Evolutionary conservation across 2,888 invertebrate species (phyloP), one percentile per base, ranked within the genome.

Genomic region (Teleogryllus oceanicus): DNA sequence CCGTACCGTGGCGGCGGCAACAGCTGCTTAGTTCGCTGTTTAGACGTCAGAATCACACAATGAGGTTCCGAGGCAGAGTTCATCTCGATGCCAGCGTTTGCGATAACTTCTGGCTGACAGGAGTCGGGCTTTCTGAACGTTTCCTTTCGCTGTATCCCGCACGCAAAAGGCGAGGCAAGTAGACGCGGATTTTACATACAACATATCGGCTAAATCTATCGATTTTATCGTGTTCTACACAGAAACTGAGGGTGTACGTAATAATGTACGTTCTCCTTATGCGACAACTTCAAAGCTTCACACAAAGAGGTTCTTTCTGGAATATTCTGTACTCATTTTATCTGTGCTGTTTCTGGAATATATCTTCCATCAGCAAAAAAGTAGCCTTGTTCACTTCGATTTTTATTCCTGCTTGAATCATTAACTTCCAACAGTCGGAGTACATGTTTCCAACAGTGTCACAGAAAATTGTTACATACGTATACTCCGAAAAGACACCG

Each of bases 61-160:
- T 62, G 62, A 62, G 62, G 62, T n/a, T 62, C 16, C 62, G 62
- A 62, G n/a, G 62, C 62, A 62, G 62, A 62, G 62, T 62, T 62
- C 62, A 62, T 62, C 62, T 62, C 62, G 62, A 62, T 62, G 62
- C 62, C 62, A 13, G n/a, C 13, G 62, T 18, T 37, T 37, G n/a
- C 62, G 62, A 62, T 62, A 62, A 62, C 62, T 62, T 62, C 12
- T 62, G 13, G 16, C 62, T 62, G 62, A 62, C 62, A 62, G 62
- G 62, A 62, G 62, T n/a, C 62, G 62, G 62, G 62, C 62, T 62
- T n/a, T 62, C n/a, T 13, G 16, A 62, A 62, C 62, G 62, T n/a
- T 62, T 18, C 16, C 62, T 62, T 62, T 62, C 62, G 62, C 16
- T 18, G 13, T 62, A 18, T 11, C 37, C 37, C 37, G n/a, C 62